Conservation (phyloP, 2,113 vertebrate species). For the Lagopus muta region DNA sequence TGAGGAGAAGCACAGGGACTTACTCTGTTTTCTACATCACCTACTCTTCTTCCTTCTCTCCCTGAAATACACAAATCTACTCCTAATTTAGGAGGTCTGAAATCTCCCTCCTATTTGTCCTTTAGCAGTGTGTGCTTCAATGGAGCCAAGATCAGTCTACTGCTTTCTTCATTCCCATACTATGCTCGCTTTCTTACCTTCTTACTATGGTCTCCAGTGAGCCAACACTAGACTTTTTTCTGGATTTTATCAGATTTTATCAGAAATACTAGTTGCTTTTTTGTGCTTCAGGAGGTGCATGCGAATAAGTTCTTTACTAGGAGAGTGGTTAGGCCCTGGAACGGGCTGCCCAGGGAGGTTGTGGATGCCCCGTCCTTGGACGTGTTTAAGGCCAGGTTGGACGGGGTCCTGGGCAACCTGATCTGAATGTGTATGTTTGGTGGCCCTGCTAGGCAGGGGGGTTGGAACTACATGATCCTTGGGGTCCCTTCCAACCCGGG, state of each 20-base stretch:
- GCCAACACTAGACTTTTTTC: neutral
- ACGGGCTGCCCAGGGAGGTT: no score
- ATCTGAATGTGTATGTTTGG: no score
- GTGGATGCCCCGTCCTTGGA: no score
- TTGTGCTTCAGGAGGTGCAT: neutral
- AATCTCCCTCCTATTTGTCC: neutral
- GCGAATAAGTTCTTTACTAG: no score
- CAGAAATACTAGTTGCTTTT: neutral
- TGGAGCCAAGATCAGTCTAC: neutral
- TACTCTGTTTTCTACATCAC: neutral
- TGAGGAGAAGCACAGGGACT: neutral
- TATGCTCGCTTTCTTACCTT: neutral
- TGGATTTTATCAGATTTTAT: constrained; percentile 5
- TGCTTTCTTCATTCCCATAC: neutral
- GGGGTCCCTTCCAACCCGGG: no score
- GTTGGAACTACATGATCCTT: no score
- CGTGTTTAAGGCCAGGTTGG: no score
- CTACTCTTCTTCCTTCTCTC: neutral
- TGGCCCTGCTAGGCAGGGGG: no score
- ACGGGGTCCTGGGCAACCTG: no score
- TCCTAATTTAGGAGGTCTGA: neutral
- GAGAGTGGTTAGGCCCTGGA: no score
- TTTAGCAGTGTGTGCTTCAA: neutral
- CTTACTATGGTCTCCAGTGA: neutral
- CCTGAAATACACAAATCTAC: neutral